Percentiles rank a stretch among this genome's conserved stretches.
These are phyloP conservation scores for Fulmarus glacialis DNA, from an alignment of 2,113 vertebrate genomes.

Conservation along the genomic window DNA sequence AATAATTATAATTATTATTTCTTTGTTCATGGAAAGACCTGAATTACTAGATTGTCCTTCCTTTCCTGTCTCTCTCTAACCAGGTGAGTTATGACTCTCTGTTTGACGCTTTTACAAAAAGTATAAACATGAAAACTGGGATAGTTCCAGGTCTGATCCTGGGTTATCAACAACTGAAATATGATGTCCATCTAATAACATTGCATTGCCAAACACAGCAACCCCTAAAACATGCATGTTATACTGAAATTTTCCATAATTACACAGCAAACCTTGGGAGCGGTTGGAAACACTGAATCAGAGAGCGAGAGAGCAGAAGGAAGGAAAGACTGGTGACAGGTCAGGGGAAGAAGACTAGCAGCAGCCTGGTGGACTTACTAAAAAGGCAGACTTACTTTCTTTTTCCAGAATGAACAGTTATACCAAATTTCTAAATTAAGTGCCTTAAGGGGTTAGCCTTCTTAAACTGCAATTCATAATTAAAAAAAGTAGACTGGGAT, in stretches of 20 bases:
- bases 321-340: neutral
- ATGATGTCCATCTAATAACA: neutral
- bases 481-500: neutral
- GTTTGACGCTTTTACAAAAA: neutral
- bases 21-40: neutral
- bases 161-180: neutral
- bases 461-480: neutral
- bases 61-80: neutral
- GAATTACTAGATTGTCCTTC: neutral
- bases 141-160: neutral
- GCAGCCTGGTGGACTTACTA: neutral
- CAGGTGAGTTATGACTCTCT: neutral
- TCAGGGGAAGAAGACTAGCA: neutral
- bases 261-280: neutral
- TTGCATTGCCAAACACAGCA: neutral
- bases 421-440: neutral
- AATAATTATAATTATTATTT: too few relatives aligned
- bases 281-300: neutral
- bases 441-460: neutral
- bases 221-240: neutral
- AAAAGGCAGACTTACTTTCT: neutral
- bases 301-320: neutral
- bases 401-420: neutral
- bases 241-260: neutral
- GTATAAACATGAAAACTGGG: neutral